These are phyloP conservation scores for Pachyseris speciosa DNA, from an alignment of 64 coral and sea anemone species.

Conservation along the genomic window DNA sequence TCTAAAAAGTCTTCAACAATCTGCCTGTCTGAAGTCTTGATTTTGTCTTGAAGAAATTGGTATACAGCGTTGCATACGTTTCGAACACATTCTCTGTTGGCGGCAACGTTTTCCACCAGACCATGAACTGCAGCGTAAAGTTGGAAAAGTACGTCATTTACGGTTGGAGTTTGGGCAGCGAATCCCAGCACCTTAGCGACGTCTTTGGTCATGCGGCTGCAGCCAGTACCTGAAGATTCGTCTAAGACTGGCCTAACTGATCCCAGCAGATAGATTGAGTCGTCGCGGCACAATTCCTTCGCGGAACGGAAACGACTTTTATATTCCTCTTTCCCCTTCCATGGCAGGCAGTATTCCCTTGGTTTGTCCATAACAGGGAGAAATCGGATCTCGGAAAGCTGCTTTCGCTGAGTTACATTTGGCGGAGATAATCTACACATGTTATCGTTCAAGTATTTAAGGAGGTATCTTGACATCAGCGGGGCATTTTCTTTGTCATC, in stretches of 20 bases:
- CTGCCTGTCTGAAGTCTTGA: constrained; percentile 70
- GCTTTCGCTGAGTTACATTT: constrained; percentile 42
- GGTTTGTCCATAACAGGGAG: constrained; percentile 82
- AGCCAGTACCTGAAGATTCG: constrained; percentile 73
- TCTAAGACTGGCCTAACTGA: constrained; percentile 79
- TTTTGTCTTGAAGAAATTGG: constrained; percentile 69
- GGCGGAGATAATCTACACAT: constrained; percentile 65
- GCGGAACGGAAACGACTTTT: constrained; percentile 55
- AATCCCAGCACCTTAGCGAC: constrained; percentile 72
- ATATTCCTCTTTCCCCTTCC: constrained; percentile 66
- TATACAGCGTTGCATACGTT: constrained; percentile 77
- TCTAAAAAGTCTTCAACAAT: constrained; percentile 67
- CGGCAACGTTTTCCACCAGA: constrained; percentile 23
- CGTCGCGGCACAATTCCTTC: constrained; percentile 57
- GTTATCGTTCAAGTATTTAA: constrained; percentile 83
- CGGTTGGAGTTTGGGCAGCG: constrained; percentile 14
- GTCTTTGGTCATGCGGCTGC: constrained; percentile 65
- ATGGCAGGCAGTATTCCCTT: constrained; percentile 67
- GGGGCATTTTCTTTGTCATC: constrained; percentile 61
- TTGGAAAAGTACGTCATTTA: constrained; percentile 80
- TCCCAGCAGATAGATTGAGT: constrained; percentile 73
- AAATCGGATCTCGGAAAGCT: constrained; percentile 63
- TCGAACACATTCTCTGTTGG: constrained; percentile 50
- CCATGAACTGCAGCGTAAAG: constrained; percentile 73
- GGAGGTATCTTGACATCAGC: constrained; percentile 57